Evolutionary conservation across 2,888 invertebrate species (phyloP), one percentile per base, ranked within the genome.

Genomic region (Periphyllus acericola): DNA sequence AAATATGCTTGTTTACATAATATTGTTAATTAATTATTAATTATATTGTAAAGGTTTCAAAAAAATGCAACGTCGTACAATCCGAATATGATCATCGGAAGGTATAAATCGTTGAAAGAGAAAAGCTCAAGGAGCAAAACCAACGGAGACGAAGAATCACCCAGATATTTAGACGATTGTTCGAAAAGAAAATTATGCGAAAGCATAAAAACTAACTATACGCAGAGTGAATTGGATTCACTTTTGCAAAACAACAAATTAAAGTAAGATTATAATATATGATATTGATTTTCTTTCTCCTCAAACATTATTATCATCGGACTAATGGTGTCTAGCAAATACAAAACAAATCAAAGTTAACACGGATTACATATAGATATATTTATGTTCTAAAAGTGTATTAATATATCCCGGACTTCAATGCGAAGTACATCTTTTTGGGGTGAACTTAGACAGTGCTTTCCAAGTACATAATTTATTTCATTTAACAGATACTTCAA

Each of bases 161-260:
- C 74, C n/a, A 60, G 34, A 29, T 40, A 87, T 46, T 75, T 75
- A 66, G 46, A 87, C 40, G 81, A 81, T 25, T 87, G 87, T 75
- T 74, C 60, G 3, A 87, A 87, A 74, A 80, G 60, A 2, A 87
- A 87, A 81, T 46, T 87, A 60, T 87, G 87, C 40, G 75, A 81
- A 81, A 87, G 60, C n/a, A 46, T 87, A 25, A 87, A 87, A 36
- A 55, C 9, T 9, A 81, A 81, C 36, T 46, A 87, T 79, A 81
- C 66, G 9, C 32, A 32, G 11, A 87, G 32, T 46, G 74, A 81
- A 87, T 40, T 80, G 25, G 34, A 74, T 17, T 60, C 55, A 29
- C 11, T 87, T 14, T 46, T 75, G 25, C 60, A 75, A 87, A 66
- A 66, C 40, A 29, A 72, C 72, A 60, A 60, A 52, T 29, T 34